Conservation (phyloP, 1,140 invertebrate genomes). For the Polypedilum pembai region DNA sequence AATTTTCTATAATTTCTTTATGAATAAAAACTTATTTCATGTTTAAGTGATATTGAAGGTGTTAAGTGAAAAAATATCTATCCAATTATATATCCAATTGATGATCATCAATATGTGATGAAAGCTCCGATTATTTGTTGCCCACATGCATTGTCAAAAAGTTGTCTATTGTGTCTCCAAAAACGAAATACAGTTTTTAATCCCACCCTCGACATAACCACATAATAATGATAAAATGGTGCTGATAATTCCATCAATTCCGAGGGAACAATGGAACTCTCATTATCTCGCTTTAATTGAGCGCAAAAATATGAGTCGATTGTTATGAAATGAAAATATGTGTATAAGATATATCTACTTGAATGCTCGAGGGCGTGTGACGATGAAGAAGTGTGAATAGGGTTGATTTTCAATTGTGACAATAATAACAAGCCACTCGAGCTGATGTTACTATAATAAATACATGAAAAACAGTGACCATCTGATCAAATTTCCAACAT, state of each 20-base stretch:
- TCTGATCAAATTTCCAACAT: slow-evolving; percentile 25
- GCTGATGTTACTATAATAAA: neutral
- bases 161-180: no score
- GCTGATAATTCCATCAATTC: neutral
- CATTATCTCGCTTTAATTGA: slow-evolving; percentile 28
- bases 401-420: neutral
- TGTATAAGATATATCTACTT: slow-evolving; percentile 8
- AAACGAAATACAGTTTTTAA: no score
- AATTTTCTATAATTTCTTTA: no score
- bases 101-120: no score
- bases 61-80: no score
- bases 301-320: slow-evolving; percentile 23
- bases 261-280: neutral
- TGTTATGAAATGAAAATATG: neutral
- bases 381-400: slow-evolving; percentile 9
- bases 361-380: slow-evolving; percentile 12
- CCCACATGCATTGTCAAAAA: no score
- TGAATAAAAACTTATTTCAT: no score
- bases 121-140: no score
- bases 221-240: neutral
- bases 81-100: no score
- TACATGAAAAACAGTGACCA: slow-evolving; percentile 10
- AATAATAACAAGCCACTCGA: slow-evolving; percentile 24
- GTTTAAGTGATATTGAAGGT: no score
- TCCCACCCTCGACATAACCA: neutral